Conservation (phyloP, 2,888 invertebrate species). For the Erebia palarica region DNA sequence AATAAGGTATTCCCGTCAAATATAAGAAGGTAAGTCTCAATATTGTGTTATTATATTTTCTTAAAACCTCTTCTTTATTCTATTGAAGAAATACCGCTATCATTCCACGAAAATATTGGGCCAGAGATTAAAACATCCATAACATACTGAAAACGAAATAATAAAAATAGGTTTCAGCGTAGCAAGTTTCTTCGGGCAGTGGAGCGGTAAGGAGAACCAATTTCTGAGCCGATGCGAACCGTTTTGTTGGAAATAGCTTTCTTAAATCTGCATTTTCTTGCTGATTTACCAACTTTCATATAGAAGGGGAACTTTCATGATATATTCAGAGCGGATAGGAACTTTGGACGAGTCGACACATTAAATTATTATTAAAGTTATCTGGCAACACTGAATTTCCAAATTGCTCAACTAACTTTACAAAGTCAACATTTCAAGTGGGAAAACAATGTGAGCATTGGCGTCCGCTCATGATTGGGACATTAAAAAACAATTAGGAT, state of each 20-base stretch:
- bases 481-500: slow-evolving; percentile 36
- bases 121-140: slow-evolving; percentile 68
- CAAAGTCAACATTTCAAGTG: slow-evolving; percentile 33
- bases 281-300: slow-evolving; percentile 82
- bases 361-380: slow-evolving; percentile 66
- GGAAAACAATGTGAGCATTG: slow-evolving; percentile 32
- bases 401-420: slow-evolving; percentile 34
- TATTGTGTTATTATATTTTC: slow-evolving; percentile 21
- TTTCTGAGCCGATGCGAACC: slow-evolving; percentile 79
- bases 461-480: slow-evolving; percentile 22
- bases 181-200: slow-evolving; percentile 75
- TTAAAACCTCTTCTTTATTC: slow-evolving; percentile 32
- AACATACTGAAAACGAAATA: slow-evolving; percentile 70
- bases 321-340: slow-evolving; percentile 48
- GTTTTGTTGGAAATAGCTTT: slow-evolving; percentile 82
- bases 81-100: slow-evolving; percentile 41
- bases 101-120: slow-evolving; percentile 46
- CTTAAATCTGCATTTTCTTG: slow-evolving; percentile 83
- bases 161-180: slow-evolving; percentile 76
- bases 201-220: slow-evolving; percentile 77
- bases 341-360: slow-evolving; percentile 60
- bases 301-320: slow-evolving; percentile 63
- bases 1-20: slow-evolving; percentile 15
- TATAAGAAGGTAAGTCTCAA: slow-evolving; percentile 17
- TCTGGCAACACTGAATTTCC: slow-evolving; percentile 33